Evolutionary conservation across 1,140 invertebrate species (phyloP).

Genomic region (Drosophila carrolli): DNA sequence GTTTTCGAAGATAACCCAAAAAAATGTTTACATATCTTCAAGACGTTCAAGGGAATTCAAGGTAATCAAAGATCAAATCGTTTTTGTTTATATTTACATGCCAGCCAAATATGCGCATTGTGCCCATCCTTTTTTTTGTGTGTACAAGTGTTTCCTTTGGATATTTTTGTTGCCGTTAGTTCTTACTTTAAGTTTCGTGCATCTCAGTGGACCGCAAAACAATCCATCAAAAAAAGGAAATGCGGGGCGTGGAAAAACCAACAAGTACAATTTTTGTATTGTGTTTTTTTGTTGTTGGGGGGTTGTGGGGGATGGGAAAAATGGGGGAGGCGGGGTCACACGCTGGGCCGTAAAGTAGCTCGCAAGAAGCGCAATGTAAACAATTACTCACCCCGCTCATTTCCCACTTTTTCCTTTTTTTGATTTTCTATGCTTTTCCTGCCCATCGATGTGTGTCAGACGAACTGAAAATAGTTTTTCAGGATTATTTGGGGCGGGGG

Average conservation of each 20-base stretch:
- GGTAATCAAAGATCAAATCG: constrained; percentile 48
- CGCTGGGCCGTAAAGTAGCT: constrained; percentile 55
- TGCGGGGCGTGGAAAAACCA: constrained; percentile 43
- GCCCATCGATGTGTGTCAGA: constrained; percentile 67
- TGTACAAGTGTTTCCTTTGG: constrained; percentile 2
- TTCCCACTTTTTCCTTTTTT: not conserved
- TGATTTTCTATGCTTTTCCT: constrained; percentile 6
- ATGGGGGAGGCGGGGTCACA: constrained; percentile 20
- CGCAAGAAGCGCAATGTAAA: constrained; percentile 52
- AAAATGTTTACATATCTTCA: constrained; percentile 18
- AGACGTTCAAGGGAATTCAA: constrained; percentile 30
- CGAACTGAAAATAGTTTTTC: constrained; percentile 68
- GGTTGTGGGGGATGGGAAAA: not conserved
- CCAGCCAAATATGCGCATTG: constrained; percentile 3
- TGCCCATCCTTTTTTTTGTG: constrained; percentile 2
- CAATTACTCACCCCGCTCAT: constrained; percentile 42
- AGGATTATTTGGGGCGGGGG: constrained; percentile 39
- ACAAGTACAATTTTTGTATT: constrained; percentile 21
- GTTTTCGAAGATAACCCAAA: not conserved
- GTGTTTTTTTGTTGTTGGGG: not conserved
- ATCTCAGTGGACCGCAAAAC: constrained; percentile 38
- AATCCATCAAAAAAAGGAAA: constrained; percentile 68
- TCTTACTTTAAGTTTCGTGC: constrained; percentile 15
- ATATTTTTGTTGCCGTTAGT: constrained; percentile 2
- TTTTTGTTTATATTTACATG: constrained; percentile 44